Percentiles rank a stretch among this genome's conserved stretches.
phyloP scores from a whole-genome alignment of 2,797 vertebrate genomes.

The Harpagifer antarcticus region DNA sequence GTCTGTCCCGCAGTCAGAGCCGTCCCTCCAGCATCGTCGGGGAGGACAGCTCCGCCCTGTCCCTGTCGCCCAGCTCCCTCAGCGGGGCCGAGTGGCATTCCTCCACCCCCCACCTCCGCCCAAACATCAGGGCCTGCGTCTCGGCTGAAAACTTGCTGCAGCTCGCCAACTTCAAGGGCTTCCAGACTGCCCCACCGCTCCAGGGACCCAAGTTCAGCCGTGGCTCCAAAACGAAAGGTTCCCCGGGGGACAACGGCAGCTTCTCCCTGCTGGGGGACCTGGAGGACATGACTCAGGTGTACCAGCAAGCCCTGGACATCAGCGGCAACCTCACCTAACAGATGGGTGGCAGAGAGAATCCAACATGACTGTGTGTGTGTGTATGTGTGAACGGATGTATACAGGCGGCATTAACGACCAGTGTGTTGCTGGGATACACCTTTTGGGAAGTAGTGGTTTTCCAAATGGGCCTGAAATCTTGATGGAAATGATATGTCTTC shows the following conservation, averaged over 20 bases:
- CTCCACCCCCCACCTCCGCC: slow-evolving; percentile 83
- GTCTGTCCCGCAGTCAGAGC: slow-evolving; percentile 95
- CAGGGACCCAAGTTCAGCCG: slow-evolving; percentile 93
- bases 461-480: slow-evolving; percentile 61
- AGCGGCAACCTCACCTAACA: slow-evolving; percentile 95
- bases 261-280: slow-evolving; percentile 98
- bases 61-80: slow-evolving; percentile 90
- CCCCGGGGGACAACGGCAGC: slow-evolving; percentile 95
- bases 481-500: slow-evolving; percentile 62
- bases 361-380: slow-evolving; percentile 29
- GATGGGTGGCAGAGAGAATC: slow-evolving; percentile 50
- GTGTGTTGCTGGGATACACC: slow-evolving; percentile 85
- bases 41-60: slow-evolving; percentile 89
- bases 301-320: slow-evolving; percentile 99
- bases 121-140: slow-evolving; percentile 93
- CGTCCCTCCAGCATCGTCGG: slow-evolving; percentile 95
- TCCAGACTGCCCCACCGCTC: slow-evolving; percentile 89
- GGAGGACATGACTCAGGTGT: slow-evolving; percentile 99
- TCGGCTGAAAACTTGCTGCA: slow-evolving; percentile 97
- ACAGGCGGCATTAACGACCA: slow-evolving; percentile 82
- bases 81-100: slow-evolving; percentile 92
- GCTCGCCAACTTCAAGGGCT: slow-evolving; percentile 94
- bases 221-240: slow-evolving; percentile 85
- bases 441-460: slow-evolving; percentile 65
- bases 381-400: slow-evolving; percentile 54